Evolutionary conservation across 1,140 invertebrate genomes (phyloP).

Genomic region (Psix sp.): DNA sequence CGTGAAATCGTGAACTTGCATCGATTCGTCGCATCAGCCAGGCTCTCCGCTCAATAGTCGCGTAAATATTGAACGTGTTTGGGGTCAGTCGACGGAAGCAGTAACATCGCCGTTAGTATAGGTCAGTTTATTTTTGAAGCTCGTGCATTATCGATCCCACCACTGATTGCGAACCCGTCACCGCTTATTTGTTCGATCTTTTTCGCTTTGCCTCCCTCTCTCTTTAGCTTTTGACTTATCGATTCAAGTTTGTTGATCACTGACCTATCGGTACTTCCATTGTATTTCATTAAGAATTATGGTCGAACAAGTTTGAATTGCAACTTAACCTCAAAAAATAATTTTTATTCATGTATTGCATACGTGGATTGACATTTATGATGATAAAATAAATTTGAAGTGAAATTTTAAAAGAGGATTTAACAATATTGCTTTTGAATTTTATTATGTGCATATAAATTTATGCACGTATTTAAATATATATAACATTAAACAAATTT

Average conservation of each 20-base stretch:
- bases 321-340: too few species aligned
- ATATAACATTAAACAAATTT: too few species aligned
- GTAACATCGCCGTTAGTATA: constrained; percentile 67
- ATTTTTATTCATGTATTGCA: too few species aligned
- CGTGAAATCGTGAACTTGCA: constrained; percentile 52
- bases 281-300: neutral
- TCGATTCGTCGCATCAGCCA: constrained; percentile 26
- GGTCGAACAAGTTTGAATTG: too few species aligned
- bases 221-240: constrained; percentile 23
- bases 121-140: constrained; percentile 68
- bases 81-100: constrained; percentile 69
- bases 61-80: constrained; percentile 69
- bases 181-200: constrained; percentile 28
- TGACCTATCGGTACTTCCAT: constrained; percentile 15
- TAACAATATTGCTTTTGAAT: too few species aligned
- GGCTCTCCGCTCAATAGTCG: constrained; percentile 53
- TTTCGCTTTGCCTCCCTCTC: constrained; percentile 2
- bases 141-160: constrained; percentile 65
- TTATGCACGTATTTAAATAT: too few species aligned
- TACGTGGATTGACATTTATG: too few species aligned
- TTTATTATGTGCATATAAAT: too few species aligned
- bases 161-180: constrained; percentile 53
- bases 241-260: constrained; percentile 24
- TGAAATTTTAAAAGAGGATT: too few species aligned
- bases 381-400: too few species aligned